phyloP scores from a whole-genome alignment of 2,888 invertebrate genomes.

The Ommatoiulus sabulosus region DNA sequence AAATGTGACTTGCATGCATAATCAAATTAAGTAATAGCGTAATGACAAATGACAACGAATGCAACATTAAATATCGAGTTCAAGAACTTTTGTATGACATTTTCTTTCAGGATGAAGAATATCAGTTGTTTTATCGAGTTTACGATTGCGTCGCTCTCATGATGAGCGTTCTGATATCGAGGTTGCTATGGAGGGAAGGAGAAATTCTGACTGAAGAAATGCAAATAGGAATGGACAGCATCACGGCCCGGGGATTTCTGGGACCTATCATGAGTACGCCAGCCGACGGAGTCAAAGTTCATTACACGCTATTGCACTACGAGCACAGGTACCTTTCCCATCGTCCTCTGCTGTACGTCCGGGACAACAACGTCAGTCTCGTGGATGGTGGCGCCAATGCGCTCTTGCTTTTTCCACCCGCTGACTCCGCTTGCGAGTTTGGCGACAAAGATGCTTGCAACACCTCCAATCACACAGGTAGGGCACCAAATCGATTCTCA shows the following conservation, averaged over 20 bases:
- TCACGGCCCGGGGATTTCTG: slow-evolving; percentile 56
- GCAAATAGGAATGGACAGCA: slow-evolving; percentile 14
- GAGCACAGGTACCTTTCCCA: slow-evolving; percentile 45
- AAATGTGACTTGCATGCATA: too few species aligned
- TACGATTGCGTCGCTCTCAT: slow-evolving; percentile 59
- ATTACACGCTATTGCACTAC: slow-evolving; percentile 56
- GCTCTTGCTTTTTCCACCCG: slow-evolving; percentile 48
- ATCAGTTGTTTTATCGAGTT: slow-evolving; percentile 57
- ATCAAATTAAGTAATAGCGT: too few species aligned
- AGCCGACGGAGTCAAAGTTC: slow-evolving; percentile 56
- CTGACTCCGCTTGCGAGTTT: slow-evolving; percentile 58
- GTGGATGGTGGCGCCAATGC: neutral
- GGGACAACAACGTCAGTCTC: slow-evolving; percentile 42
- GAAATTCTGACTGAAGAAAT: neutral
- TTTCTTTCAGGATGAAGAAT: slow-evolving; percentile 54
- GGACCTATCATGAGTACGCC: slow-evolving; percentile 58
- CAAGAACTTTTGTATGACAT: neutral
- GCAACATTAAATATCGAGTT: too few species aligned
- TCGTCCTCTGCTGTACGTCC: slow-evolving; percentile 55
- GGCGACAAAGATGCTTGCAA: slow-evolving; percentile 55
- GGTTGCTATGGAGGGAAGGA: neutral
- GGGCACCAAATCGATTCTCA: neutral
- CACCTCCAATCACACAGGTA: neutral
- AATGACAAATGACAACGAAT: too few species aligned
- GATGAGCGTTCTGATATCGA: slow-evolving; percentile 55